Percentiles rank a stretch among this genome's conserved stretches.
phyloP scores from a whole-genome alignment of 2,888 invertebrate species.

The Mantis religiosa region DNA sequence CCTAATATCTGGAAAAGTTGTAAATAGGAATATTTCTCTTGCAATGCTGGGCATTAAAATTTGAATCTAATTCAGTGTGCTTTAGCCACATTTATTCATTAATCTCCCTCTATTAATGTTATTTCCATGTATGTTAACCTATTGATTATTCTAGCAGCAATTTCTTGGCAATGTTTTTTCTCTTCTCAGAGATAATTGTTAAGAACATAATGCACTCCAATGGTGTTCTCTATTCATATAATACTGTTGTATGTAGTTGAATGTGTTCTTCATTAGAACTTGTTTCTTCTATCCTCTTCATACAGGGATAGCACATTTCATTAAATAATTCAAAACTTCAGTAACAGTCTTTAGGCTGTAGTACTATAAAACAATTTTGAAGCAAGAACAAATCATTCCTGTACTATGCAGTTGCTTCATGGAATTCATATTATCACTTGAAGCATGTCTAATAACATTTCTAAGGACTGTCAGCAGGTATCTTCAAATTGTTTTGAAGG shows the following conservation, averaged over 20 bases:
- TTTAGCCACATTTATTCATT: neutral
- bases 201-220: slow-evolving; percentile 1
- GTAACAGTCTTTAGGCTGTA: neutral
- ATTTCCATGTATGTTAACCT: slow-evolving; percentile 2
- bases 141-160: neutral
- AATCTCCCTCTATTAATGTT: neutral
- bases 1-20: neutral
- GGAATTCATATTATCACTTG: neutral
- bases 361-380: neutral
- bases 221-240: slow-evolving; percentile 11
- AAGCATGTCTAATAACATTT: neutral
- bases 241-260: slow-evolving; percentile 7
- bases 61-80: neutral
- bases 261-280: slow-evolving; percentile 2
- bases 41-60: slow-evolving; percentile 4
- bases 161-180: slow-evolving; percentile 9
- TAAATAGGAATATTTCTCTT: neutral
- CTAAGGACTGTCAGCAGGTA: neutral
- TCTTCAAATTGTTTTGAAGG: neutral
- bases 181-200: slow-evolving; percentile 4
- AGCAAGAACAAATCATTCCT: neutral
- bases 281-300: neutral
- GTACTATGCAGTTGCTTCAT: neutral
- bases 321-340: neutral
- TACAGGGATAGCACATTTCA: neutral